phyloP scores from a whole-genome alignment of 2,888 invertebrate species.

The Drosophila parthenogenetica region DNA sequence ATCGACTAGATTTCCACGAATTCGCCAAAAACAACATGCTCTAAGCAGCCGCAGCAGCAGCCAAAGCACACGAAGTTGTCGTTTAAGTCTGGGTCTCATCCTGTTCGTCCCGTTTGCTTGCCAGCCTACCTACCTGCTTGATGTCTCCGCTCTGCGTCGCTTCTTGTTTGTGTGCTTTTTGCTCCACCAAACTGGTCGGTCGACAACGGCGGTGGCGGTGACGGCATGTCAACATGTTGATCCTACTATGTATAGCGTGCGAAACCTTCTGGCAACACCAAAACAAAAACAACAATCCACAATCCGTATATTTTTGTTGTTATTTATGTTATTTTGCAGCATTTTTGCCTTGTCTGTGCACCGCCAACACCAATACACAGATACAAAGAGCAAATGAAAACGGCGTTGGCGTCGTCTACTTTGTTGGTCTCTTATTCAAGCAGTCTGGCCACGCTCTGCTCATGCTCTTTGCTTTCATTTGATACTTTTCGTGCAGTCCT shows the following conservation, averaged over 20 bases:
- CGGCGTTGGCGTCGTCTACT: slow-evolving; percentile 48
- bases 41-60: slow-evolving; percentile 29
- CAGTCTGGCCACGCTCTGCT: slow-evolving; percentile 61
- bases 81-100: slow-evolving; percentile 63
- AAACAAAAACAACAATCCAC: slow-evolving; percentile 56
- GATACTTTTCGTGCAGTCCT: slow-evolving; percentile 55
- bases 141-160: slow-evolving; percentile 63
- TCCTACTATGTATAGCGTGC: slow-evolving; percentile 66
- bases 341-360: slow-evolving; percentile 45
- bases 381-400: slow-evolving; percentile 40
- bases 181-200: slow-evolving; percentile 56
- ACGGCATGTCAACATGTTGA: slow-evolving; percentile 75
- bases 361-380: slow-evolving; percentile 31
- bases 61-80: slow-evolving; percentile 30
- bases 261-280: slow-evolving; percentile 73
- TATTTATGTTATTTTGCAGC: slow-evolving; percentile 69
- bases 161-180: slow-evolving; percentile 78
- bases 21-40: slow-evolving; percentile 52
- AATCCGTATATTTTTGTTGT: slow-evolving; percentile 61
- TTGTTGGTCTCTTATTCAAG: slow-evolving; percentile 49
- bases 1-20: slow-evolving; percentile 70
- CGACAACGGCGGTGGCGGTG: slow-evolving; percentile 23
- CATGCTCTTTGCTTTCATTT: slow-evolving; percentile 56
- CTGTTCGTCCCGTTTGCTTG: slow-evolving; percentile 72
- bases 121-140: slow-evolving; percentile 55